Base-by-base conservation (phyloP, 2,888 invertebrate species). In the Polyploca ridens region DNA sequence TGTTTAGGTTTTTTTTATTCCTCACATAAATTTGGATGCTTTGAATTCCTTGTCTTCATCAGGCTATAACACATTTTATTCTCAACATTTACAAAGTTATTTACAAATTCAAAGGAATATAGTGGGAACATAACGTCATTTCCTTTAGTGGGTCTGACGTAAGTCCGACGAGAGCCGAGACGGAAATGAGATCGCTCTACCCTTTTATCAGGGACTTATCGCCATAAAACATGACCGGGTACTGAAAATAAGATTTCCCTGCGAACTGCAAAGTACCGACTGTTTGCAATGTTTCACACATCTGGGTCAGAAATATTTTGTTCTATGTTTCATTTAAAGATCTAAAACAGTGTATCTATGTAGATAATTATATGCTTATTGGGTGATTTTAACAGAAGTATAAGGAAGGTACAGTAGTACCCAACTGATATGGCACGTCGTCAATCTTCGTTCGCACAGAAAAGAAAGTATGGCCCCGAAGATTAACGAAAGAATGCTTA, bases 201-300 rank as follows among this genome's bases (percentile, higher is more conserved):
- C 84, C 86, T 86, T 87, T 88, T 88, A 88, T 88, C 88, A 81
- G 73, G 71, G 74, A 74, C 79, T 85, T 86, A 87, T 87, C 86
- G 82, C 77, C 81, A 86, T 83, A 75, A 78, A 76, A 82, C 84
- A 81, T 82, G 77, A 74, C 76, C 71, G 75, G 76, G 81, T 76
- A 79, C 69, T 69, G 69, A 74, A 76, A 83, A 83, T 80, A 79
- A 83, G 82, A 81, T 73, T 72, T 68, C 68, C 69, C 68, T 63
- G 58, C 66, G 62, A 68, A 63, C 69, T 67, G 65, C 69, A 71
- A 70, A 69, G 67, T 67, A 62, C 64, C 14, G 27, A 62, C 49
- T 64, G 64, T 67, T 66, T 67, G 63, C 67, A 46, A 67, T 62
- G 63, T 63, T 61, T 65, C 63, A 62, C 65, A 66, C 64, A 38